These are phyloP conservation scores for Hyperoplus lanceolatus DNA, from an alignment of 2,797 vertebrate genomes.

Conservation along the genomic window DNA sequence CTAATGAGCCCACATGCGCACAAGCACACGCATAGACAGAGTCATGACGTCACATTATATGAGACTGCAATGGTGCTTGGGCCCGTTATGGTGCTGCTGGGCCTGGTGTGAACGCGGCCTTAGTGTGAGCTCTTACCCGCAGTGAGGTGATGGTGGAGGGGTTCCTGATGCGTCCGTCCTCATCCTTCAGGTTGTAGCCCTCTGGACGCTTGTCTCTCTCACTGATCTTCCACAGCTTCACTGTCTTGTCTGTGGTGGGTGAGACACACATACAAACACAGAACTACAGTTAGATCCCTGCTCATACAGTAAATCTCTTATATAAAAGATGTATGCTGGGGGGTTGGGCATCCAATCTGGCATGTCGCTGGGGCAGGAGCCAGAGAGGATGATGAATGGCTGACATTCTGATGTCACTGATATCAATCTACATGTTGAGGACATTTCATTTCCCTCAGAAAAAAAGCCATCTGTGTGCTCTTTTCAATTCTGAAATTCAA, in stretches of 20 bases:
- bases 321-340: slow-evolving; percentile 64
- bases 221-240: slow-evolving; percentile 99
- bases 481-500: slow-evolving; percentile 58
- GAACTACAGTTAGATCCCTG: slow-evolving; percentile 53
- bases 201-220: slow-evolving; percentile 97
- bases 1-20: not conserved
- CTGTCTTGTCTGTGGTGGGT: slow-evolving; percentile 89
- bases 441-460: slow-evolving; percentile 55
- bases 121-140: slow-evolving; percentile 84
- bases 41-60: no score
- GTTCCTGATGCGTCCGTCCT: slow-evolving; percentile 95
- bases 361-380: slow-evolving; percentile 79
- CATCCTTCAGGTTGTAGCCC: slow-evolving; percentile 98
- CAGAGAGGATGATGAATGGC: slow-evolving; percentile 77
- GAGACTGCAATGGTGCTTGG: no score
- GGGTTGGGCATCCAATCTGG: slow-evolving; percentile 81
- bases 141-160: slow-evolving; percentile 95
- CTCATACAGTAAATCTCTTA: slow-evolving; percentile 57
- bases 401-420: slow-evolving; percentile 67
- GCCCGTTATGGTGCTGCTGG: not conserved
- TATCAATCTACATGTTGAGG: slow-evolving; percentile 77
- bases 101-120: not conserved
- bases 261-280: slow-evolving; percentile 48
- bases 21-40: no score
- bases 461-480: slow-evolving; percentile 64